Evolutionary conservation across 2,113 vertebrate genomes (phyloP), one percentile per base, ranked within the genome.

Genomic region (Pteruthius melanotis): DNA sequence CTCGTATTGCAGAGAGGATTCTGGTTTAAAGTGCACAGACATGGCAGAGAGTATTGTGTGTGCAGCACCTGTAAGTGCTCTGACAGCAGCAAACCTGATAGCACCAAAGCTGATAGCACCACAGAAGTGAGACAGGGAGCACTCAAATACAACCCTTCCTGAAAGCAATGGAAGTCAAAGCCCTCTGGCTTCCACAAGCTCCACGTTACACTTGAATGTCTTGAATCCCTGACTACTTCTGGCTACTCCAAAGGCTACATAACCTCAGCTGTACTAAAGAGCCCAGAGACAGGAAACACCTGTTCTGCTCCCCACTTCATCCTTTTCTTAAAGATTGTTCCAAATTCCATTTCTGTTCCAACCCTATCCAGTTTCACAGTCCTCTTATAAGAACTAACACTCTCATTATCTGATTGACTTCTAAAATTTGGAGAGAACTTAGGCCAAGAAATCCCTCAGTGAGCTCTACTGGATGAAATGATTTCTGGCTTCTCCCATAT

Each of bases 1-100:
- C 90, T 95, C 78, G 26, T 47, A 47, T 74, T 65, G 52, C 85
- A 71, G 88, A 90, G 90, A 92, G 80, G 86, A 89, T 77, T 81
- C 44, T 70, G 87, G 63, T 93, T 95, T 95, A 94, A 97, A 94
- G 96, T 96, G 95, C 94, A 95, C 94, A 94, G 85, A 69, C 44
- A 3, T 24, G 61, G 64, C 57, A 85, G 80, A 70, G 40, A 60
- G 40, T 10, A 40, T 68, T 16, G 13, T 49, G 40, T 53, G 76
- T 24, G 49, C 74, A 95, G 95, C 86, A 95, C 94, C 85, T 63
- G 27, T 11, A 30, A 69, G 45, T 54, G 72, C 87, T 87, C 82
- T 57, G 66, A 70, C 40, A 94, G 95, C 95, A 80, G 56, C 83
- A 64, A 87, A 77, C 37, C 47, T 65, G 74, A 88, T 13, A 96